Evolutionary conservation across 2,797 vertebrate species (phyloP).

Genomic region (Dendrocincla tyrannina): DNA sequence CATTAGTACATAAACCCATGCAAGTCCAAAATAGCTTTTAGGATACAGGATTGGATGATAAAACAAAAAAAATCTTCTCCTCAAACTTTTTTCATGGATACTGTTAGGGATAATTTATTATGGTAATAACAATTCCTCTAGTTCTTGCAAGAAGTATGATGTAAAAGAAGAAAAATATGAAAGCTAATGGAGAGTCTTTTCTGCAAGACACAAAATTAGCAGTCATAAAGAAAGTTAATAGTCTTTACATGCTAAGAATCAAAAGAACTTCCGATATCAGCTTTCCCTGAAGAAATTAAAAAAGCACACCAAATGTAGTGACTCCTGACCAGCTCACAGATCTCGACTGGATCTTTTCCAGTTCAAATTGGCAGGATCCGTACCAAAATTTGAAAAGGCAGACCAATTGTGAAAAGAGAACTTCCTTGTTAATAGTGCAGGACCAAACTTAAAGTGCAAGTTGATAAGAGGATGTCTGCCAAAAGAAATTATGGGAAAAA

Average conservation of each 20-base stretch:
- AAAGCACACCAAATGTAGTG: neutral
- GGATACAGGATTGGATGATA: neutral
- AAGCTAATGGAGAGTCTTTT: neutral
- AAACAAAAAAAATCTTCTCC: neutral
- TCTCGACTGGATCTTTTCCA: neutral
- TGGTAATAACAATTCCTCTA: neutral
- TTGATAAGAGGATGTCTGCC: neutral
- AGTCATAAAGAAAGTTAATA: neutral
- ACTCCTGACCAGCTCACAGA: neutral
- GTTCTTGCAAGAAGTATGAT: neutral
- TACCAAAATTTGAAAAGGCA: neutral
- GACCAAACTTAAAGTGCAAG: neutral
- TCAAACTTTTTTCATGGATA: neutral
- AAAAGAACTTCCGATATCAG: neutral
- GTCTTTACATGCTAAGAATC: neutral
- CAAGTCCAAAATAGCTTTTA: neutral
- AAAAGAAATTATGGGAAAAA: neutral
- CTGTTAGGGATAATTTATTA: neutral
- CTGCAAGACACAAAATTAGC: neutral
- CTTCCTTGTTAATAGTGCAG: neutral
- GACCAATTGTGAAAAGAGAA: neutral
- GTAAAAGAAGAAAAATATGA: neutral
- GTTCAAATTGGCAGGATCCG: neutral
- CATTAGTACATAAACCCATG: conserved; percentile 1
- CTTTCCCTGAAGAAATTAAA: neutral